Base-by-base conservation (phyloP, 2,113 vertebrate species). In the Rattus rattus region DNA sequence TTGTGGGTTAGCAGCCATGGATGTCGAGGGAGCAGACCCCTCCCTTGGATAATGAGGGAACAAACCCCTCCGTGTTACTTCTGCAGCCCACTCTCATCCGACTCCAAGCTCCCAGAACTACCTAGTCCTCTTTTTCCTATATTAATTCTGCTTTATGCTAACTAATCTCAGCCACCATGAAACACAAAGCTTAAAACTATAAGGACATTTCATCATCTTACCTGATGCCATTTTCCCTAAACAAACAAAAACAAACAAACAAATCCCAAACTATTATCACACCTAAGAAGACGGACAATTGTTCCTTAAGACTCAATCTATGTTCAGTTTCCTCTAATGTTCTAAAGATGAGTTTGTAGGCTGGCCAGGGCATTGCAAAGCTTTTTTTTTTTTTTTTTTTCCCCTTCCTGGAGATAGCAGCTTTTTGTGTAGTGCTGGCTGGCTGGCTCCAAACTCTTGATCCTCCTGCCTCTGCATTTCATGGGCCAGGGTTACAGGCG, bases 101-200 rank as follows among this genome's bases (percentile, higher is more conserved):
- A 63, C 30, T 63, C 26, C 11, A 13, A 5, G 11, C 28, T 65
- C 85, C 54, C 95, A 36, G 67, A 36, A 9, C 39, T 9, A 39
- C 8, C 36, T 75, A 0, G 9, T 30, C 36, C 70, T 69, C 36
- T 17, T 2, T 76, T 90, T 92, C 10, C 52, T 28, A 5, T 52
- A 63, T 81, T 92, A 91, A 4, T 14, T 92, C 86, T 63, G 92
- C 65, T 76, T 88, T 56, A 70, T 85, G 63, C 70, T 83, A 83
- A 36, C 33, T 56, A 81, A 95, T 90, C 49, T 54, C 43, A 76
- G 67, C 39, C 11, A 67, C 12, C 5, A 56, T 11, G 12, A 84
- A 61, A 73, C 84, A 73, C 0, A 28, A 94, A 84, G 26, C 54
- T 84, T 90, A 77, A 61, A 94, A 26, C 52, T 14, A 47, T 36